Conservation (phyloP, 2,888 invertebrate genomes). For the Cremastinae sp. region DNA sequence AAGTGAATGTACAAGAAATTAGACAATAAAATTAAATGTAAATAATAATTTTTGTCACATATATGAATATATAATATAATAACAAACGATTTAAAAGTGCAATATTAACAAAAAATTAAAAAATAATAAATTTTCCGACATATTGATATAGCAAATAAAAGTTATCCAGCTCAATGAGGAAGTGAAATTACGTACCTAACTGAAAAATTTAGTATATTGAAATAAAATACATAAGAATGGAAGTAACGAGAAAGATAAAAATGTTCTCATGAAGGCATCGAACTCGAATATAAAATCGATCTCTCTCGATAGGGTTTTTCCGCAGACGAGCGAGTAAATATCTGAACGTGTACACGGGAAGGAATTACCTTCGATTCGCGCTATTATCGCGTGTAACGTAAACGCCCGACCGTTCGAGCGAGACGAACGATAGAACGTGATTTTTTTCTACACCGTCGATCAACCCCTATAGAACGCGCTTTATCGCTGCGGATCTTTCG, state of each 20-base stretch:
- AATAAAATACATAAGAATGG: no score
- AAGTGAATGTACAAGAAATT: no score
- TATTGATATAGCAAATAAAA: no score
- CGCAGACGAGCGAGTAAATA: constrained; percentile 41
- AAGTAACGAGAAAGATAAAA: constrained; percentile 20
- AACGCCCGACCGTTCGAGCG: constrained; percentile 33
- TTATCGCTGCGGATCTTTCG: constrained; percentile 26
- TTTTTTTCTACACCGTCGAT: constrained; percentile 33
- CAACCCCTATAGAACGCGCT: constrained; percentile 1
- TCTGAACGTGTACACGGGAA: not conserved
- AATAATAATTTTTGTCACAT: not conserved
- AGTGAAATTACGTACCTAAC: no score
- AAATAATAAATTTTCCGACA: no score
- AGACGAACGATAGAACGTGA: constrained; percentile 40
- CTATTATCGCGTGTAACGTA: not conserved
- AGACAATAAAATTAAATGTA: no score
- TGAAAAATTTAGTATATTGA: no score
- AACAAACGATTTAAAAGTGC: no score
- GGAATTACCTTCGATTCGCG: constrained; percentile 24
- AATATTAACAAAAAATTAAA: no score
- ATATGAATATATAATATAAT: constrained; percentile 14
- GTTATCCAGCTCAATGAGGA: no score
- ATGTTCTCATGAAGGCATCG: constrained; percentile 19
- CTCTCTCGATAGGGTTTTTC: constrained; percentile 49
- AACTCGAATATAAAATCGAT: constrained; percentile 55